Evolutionary conservation across 2,888 invertebrate genomes (phyloP).

Genomic region (Pristionchus japonicus): DNA sequence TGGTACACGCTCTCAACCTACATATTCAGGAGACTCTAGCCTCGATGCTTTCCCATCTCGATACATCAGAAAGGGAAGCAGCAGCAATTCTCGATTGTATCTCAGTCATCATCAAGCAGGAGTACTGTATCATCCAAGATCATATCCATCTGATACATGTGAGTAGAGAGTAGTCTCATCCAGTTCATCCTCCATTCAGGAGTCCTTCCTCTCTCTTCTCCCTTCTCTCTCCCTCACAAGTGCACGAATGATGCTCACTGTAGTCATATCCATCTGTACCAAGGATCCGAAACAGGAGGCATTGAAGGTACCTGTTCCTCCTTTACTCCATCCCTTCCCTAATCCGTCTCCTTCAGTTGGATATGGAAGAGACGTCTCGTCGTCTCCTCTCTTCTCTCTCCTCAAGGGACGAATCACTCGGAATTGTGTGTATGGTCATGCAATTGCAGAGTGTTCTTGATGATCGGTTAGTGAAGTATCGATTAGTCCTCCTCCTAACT

Average conservation of each 20-base stretch:
- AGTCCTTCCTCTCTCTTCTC: slow-evolving; percentile 22
- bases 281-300: slow-evolving; percentile 1
- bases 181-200: background rate
- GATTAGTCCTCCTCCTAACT: background rate
- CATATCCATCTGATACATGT: slow-evolving; percentile 1
- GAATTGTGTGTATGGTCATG: slow-evolving; percentile 56
- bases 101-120: background rate
- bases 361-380: slow-evolving; percentile 43
- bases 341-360: background rate
- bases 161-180: background rate
- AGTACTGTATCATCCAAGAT: slow-evolving; percentile 29
- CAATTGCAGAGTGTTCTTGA: slow-evolving; percentile 48
- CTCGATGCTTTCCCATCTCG: slow-evolving; percentile 14
- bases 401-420: slow-evolving; percentile 53
- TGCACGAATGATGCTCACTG: background rate
- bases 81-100: slow-evolving; percentile 15
- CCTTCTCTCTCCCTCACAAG: slow-evolving; percentile 9
- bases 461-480: background rate
- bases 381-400: slow-evolving; percentile 49
- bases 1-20: background rate
- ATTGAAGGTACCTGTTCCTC: background rate
- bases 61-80: slow-evolving; percentile 31
- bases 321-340: background rate
- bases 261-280: slow-evolving; percentile 35
- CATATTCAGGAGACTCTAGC: background rate